Percentiles rank a stretch among this genome's conserved stretches.
phyloP scores from a whole-genome alignment of 1,140 invertebrate species.

The Spodoptera litura region DNA sequence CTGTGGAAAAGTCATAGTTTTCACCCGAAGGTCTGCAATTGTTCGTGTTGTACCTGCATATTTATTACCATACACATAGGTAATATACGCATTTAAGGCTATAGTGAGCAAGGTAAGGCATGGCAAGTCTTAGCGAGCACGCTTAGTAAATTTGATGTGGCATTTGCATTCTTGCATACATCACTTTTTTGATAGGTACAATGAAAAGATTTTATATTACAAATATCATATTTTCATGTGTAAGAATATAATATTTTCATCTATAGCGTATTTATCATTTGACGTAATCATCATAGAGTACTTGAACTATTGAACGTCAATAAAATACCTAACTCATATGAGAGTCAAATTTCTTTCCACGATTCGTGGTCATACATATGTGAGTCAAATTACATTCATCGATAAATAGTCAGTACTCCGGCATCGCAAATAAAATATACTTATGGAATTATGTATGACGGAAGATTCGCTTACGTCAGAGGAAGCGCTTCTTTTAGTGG shows the following conservation, averaged over 20 bases:
- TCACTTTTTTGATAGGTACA: too few relatives aligned
- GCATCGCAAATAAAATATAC: conserved; percentile 47
- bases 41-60: conserved; percentile 2
- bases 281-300: background rate
- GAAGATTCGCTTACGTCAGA: conserved; percentile 72
- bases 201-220: too few relatives aligned
- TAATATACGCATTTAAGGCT: too few relatives aligned
- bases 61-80: too few relatives aligned
- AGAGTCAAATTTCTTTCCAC: conserved; percentile 56
- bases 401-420: conserved; percentile 42
- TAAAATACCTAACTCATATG: conserved; percentile 30
- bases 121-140: too few relatives aligned
- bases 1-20: conserved; percentile 54
- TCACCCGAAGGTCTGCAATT: background rate
- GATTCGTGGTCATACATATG: conserved; percentile 44
- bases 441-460: conserved; percentile 60
- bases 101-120: too few relatives aligned
- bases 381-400: conserved; percentile 59
- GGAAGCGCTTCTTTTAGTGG: conserved; percentile 71
- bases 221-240: too few relatives aligned
- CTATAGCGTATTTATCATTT: too few relatives aligned
- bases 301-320: conserved; percentile 5
- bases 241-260: too few relatives aligned
- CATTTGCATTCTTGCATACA: too few relatives aligned
- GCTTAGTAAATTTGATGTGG: too few relatives aligned